Base-by-base conservation (phyloP, 1,140 invertebrate species). In the Steinernema feltiae region DNA sequence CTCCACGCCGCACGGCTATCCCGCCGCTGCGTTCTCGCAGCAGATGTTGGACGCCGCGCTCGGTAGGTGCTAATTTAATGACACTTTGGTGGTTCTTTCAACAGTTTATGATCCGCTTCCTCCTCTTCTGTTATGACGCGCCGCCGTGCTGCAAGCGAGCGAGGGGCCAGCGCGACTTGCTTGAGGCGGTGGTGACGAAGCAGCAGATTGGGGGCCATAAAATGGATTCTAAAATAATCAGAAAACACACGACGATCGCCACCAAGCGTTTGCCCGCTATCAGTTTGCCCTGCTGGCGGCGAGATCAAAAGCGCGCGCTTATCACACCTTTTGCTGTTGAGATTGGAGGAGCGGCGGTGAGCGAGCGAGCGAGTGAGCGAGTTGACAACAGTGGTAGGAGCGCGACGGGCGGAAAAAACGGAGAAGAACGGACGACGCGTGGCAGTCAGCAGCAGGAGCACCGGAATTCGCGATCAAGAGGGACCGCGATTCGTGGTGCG, bases 21-120 rank as follows among this genome's bases (percentile, higher is more conserved):
- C 53, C 53, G 3, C n/a, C 12, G 53, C 53, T 3, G 53, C 53
- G 7, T 63, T 63, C 12, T 63, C 53, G 12, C 53, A 63, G 24
- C 53, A 63, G 53, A 63, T 63, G 53, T 21, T 63, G 12, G 53
- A 63, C 3, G 41, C 41, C 41, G 12, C 12, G 15, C 24, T 63
- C 53, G 53, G 53, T 63, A 63, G 53, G 53, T 63, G 53, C 53
- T 63, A 63, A 63, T 63, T 63, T 63, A 63, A 15, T 63, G 53
- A 7, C 18, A 7, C 24, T 27, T 63, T 63, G 24, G 7, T 3
- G 35, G 7, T 41, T 41, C 7, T 41, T 41, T 41, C 35, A 41
- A 41, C 7, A 41, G 35, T 41, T 41, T 41, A 41, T 18, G 35
- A 41, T 18, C n/a, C n/a, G n/a, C n/a, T n/a, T n/a, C n/a, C n/a